Evolutionary conservation across 2,888 invertebrate genomes (phyloP).

Genomic region (Plagiodera versicolora): DNA sequence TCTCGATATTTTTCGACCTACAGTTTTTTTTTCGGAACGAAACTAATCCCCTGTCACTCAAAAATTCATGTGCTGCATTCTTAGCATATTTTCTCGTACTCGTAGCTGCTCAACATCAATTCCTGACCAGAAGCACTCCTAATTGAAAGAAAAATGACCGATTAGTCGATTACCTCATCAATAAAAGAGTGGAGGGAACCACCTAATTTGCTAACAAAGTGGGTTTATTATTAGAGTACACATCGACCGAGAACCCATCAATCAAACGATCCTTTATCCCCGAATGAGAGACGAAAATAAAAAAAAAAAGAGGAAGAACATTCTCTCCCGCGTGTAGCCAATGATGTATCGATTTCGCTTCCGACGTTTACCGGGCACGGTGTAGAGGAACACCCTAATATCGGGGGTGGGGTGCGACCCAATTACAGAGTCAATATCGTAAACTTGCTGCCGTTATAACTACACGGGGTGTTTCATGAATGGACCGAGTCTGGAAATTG

Average conservation of each 20-base stretch:
- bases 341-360: constrained; percentile 26
- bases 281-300: no score
- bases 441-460: not conserved
- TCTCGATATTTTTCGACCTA: no score
- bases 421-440: not conserved
- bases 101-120: no score
- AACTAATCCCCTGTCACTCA: no score
- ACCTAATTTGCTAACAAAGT: not conserved
- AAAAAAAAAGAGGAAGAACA: not conserved
- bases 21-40: no score
- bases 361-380: constrained; percentile 18
- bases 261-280: not conserved
- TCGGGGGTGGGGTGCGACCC: not conserved
- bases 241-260: not conserved
- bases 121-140: no score
- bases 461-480: not conserved
- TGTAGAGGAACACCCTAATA: not conserved
- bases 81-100: no score
- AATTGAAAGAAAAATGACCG: no score
- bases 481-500: no score
- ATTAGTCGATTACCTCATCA: no score
- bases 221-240: not conserved
- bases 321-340: not conserved
- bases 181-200: not conserved
- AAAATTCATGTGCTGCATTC: no score